These are phyloP conservation scores for Apodemia duryi DNA, from an alignment of 2,888 invertebrate genomes.

Conservation along the genomic window DNA sequence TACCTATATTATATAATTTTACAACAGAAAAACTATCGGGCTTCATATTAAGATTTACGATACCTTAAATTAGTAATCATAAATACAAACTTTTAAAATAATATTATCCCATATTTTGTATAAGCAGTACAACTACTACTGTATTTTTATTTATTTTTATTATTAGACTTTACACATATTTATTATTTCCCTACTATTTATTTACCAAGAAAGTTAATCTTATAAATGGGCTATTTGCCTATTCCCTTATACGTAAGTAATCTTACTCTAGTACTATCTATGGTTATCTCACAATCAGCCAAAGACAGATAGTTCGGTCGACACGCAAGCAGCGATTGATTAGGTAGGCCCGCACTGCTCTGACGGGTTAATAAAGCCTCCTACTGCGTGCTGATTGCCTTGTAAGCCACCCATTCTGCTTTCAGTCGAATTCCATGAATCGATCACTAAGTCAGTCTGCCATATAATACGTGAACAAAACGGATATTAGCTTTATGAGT, in stretches of 20 bases:
- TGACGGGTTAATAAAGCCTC: constrained; percentile 76
- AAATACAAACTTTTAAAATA: no score
- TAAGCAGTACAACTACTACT: background rate
- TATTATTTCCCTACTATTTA: constrained; percentile 6
- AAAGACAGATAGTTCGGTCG: constrained; percentile 76
- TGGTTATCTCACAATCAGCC: constrained; percentile 70
- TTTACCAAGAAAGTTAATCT: constrained; percentile 68
- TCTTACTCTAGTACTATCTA: constrained; percentile 56
- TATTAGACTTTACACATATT: constrained; percentile 13
- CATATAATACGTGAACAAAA: constrained; percentile 37
- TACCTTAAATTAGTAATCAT: no score
- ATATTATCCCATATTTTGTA: no score
- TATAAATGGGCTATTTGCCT: constrained; percentile 67
- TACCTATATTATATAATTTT: no score
- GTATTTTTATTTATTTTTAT: no score
- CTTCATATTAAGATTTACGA: no score
- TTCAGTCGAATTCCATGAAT: constrained; percentile 46
- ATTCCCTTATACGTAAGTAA: constrained; percentile 58
- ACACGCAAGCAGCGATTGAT: constrained; percentile 78
- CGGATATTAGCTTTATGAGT: constrained; percentile 18
- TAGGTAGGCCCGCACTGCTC: constrained; percentile 68
- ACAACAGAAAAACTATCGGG: no score
- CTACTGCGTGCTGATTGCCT: constrained; percentile 66
- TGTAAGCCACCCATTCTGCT: constrained; percentile 64
- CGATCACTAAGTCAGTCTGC: constrained; percentile 43